A percentile compares a stretch with the other conserved stretches of the same genome.
Conservation (phyloP, 2,888 invertebrate genomes). For the Onthophagus sagittarius region DNA sequence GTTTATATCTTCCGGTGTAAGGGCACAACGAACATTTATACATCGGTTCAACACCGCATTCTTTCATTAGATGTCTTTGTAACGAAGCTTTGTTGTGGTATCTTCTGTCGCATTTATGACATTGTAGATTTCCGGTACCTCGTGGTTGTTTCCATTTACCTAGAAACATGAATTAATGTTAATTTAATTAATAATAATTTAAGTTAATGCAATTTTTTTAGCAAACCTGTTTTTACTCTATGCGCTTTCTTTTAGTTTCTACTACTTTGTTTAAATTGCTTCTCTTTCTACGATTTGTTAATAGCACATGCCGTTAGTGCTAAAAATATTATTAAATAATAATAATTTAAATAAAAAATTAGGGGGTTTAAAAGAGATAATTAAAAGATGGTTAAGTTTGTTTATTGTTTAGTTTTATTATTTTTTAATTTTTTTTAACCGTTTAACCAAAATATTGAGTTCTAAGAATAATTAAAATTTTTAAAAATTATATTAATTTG, state of each 20-base stretch:
- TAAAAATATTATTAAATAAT: not conserved
- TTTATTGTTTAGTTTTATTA: too few species aligned
- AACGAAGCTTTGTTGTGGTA: slow-evolving; percentile 21
- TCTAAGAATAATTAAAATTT: too few species aligned
- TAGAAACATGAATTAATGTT: slow-evolving; percentile 15
- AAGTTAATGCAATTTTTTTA: not conserved
- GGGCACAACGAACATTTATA: slow-evolving; percentile 18
- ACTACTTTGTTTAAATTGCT: not conserved
- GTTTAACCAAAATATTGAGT: too few species aligned
- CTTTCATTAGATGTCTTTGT: slow-evolving; percentile 18
- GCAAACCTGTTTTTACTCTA: not conserved
- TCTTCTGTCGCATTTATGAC: slow-evolving; percentile 18
- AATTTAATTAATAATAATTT: not conserved
- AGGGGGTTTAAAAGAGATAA: too few species aligned
- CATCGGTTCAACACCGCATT: slow-evolving; percentile 22
- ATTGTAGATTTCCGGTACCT: slow-evolving; percentile 17
- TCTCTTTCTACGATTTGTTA: not conserved
- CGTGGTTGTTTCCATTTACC: slow-evolving; percentile 16
- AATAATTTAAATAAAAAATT: too few species aligned
- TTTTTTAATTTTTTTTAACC: too few species aligned
- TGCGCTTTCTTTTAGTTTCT: not conserved
- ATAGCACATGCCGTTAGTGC: not conserved
- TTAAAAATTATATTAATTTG: too few species aligned
- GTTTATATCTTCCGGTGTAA: slow-evolving; percentile 20
- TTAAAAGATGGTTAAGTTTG: too few species aligned